Evolutionary conservation across 2,888 invertebrate species (phyloP), one percentile per base, ranked within the genome.

Genomic region (Dusona sp.): DNA sequence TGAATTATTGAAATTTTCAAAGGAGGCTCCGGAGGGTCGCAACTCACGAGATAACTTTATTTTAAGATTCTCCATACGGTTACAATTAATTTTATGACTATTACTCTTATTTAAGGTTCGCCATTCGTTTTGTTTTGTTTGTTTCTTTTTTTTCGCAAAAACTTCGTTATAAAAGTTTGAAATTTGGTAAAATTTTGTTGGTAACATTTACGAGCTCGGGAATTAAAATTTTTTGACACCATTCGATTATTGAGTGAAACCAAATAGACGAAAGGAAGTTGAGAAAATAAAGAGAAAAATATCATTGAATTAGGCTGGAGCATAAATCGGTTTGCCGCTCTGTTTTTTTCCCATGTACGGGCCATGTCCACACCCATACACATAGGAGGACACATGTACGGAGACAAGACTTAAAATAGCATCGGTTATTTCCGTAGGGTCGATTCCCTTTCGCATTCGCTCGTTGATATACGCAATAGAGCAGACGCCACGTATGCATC

Each of bases 401-500:
- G 9, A 38, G 73, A 48, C 73, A 51, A 19, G 42, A 79, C 82
- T 82, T 29, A 74, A 79, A 82, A 85, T 85, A 85, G 85, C 81
- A 84, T 82, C 72, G 48, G 81, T 67, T 82, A 85, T 85, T 85
- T 85, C 85, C 82, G 81, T 85, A 85, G 81, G 85, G 85, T 85
- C 85, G 74, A 74, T 82, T 82, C 82, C 85, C 85, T 85, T 79
- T 85, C 81, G 64, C 61, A 57, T 82, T 82, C 74, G 68, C n/a
- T 38, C 64, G 54, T 73, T 73, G 61, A 79, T 78, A 79, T 48
- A 77, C 54, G 81, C 75, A 45, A 81, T 85, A 81, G 57, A 65
- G 38, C 75, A 70, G 77, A 81, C 61, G 65, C 33, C 72, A 54
- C 65, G 57, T 36, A 48, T 57, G 65, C 65, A 80, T 33, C 72